These are phyloP conservation scores for Bungarus multicinctus DNA, from an alignment of 2,113 vertebrate species.

Conservation along the genomic window DNA sequence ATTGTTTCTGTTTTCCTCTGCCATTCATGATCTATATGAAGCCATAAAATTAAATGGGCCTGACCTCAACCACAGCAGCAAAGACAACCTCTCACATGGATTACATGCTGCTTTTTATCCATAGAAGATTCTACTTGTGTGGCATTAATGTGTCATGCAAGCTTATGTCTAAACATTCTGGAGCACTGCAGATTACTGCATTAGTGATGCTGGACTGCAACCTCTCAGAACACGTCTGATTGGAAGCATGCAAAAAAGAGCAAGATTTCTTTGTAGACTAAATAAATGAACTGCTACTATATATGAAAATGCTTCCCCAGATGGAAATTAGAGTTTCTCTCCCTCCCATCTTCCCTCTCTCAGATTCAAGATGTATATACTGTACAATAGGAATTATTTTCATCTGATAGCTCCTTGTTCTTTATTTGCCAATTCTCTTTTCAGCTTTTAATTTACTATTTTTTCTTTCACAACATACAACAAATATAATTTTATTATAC, in stretches of 20 bases:
- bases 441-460: background rate
- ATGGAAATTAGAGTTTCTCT: background rate
- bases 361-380: background rate
- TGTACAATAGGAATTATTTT: background rate
- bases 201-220: constrained; percentile 23
- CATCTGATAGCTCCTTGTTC: background rate
- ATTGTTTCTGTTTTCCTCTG: background rate
- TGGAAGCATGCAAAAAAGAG: background rate
- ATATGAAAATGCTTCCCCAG: background rate
- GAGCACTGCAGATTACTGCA: constrained; percentile 28
- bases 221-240: background rate
- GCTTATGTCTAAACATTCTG: constrained; percentile 37
- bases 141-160: constrained; percentile 48
- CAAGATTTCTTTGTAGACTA: background rate
- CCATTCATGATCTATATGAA: constrained; percentile 26
- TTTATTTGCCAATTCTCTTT: background rate
- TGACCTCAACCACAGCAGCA: constrained; percentile 13
- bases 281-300: background rate
- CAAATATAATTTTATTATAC: background rate
- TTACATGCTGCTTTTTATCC: constrained; percentile 22
- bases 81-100: constrained; percentile 24
- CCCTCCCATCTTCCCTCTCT: background rate
- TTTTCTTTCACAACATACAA: background rate
- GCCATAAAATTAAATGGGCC: constrained; percentile 28
- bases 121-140: constrained; percentile 37